These are phyloP conservation scores for Triplophysa bombifrons DNA, from an alignment of 2,797 vertebrate species.

Conservation along the genomic window DNA sequence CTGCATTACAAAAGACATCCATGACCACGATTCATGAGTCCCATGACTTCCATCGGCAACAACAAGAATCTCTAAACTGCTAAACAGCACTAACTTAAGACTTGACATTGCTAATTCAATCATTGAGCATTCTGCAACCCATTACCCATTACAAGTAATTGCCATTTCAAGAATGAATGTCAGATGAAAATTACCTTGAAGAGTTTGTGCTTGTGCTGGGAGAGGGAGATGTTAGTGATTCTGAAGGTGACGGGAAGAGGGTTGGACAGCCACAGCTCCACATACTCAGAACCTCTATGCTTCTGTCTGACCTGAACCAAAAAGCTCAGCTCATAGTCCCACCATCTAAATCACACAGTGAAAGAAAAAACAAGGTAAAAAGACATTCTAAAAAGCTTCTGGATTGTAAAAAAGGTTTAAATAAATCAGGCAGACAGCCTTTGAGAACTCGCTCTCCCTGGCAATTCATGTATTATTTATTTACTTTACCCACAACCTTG, in stretches of 20 bases:
- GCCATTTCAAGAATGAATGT: neutral
- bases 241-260: constrained; percentile 77
- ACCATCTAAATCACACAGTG: constrained; percentile 25
- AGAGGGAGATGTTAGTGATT: constrained; percentile 81
- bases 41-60: too few species aligned
- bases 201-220: constrained; percentile 76
- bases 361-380: neutral
- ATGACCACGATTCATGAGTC: too few species aligned
- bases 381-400: neutral
- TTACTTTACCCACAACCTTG: neutral
- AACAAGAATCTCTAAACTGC: too few species aligned
- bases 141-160: too few species aligned
- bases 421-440: neutral
- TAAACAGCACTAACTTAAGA: too few species aligned
- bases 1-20: too few species aligned
- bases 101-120: too few species aligned
- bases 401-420: neutral
- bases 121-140: too few species aligned
- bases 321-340: constrained; percentile 71
- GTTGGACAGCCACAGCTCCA: constrained; percentile 90
- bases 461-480: neutral
- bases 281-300: constrained; percentile 75
- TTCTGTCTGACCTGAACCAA: constrained; percentile 83
- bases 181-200: constrained; percentile 79
- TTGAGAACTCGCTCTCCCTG: neutral